Evolutionary conservation across 2,888 invertebrate genomes (phyloP).

Genomic region (Aphodius sticticus): DNA sequence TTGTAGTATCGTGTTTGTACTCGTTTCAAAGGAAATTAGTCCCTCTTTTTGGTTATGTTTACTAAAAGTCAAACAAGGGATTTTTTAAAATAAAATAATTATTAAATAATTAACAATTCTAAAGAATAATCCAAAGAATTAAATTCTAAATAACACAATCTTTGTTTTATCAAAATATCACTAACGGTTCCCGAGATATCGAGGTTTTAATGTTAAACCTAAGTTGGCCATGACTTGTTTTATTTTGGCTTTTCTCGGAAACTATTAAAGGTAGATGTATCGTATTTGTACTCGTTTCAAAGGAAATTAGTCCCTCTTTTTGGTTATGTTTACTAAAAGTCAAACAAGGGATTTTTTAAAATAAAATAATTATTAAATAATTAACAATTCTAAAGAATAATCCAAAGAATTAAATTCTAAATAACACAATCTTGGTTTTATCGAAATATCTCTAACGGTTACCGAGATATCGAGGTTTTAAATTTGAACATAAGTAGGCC

Average conservation of each 20-base stretch:
- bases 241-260: neutral
- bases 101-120: too few relatives aligned
- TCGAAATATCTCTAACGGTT: neutral
- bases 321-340: too few relatives aligned
- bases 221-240: neutral
- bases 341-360: neutral
- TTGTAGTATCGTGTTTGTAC: neutral
- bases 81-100: neutral
- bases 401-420: neutral
- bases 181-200: neutral
- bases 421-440: neutral
- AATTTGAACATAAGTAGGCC: neutral
- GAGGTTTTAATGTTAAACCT: neutral
- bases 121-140: constrained; percentile 18
- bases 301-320: too few relatives aligned
- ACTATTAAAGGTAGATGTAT: too few relatives aligned
- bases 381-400: neutral
- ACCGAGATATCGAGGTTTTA: neutral
- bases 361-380: too few relatives aligned
- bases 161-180: neutral
- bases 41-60: neutral
- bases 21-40: neutral
- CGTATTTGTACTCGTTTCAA: too few relatives aligned
- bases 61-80: neutral
- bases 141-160: neutral